Evolutionary conservation across 2,113 vertebrate species (phyloP).

Genomic region (Piprites chloris): DNA sequence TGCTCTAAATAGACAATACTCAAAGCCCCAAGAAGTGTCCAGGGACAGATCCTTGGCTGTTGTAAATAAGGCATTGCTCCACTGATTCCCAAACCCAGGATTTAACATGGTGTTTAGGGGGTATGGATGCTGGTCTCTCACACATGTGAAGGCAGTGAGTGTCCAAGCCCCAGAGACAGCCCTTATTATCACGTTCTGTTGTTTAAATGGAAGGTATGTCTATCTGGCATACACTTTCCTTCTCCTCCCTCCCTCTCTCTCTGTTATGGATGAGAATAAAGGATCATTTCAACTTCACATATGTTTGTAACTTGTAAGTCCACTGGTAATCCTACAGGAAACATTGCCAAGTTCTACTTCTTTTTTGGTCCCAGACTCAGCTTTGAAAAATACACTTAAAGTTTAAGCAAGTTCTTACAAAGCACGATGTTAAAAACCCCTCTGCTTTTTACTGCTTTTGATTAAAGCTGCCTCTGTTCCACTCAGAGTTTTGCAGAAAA

Average conservation of each 20-base stretch:
- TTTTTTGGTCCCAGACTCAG: slow-evolving; percentile 28
- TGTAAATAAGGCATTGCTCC: slow-evolving; percentile 57
- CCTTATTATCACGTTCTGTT: slow-evolving; percentile 19
- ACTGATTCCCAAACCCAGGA: slow-evolving; percentile 32
- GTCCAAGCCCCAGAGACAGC: slow-evolving; percentile 16
- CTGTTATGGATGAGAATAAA: slow-evolving; percentile 40
- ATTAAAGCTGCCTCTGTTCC: slow-evolving; percentile 21
- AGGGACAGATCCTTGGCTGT: slow-evolving; percentile 58
- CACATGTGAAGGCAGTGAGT: background rate
- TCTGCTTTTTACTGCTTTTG: slow-evolving; percentile 9
- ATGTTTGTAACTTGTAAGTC: slow-evolving; percentile 59
- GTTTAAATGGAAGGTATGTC: slow-evolving; percentile 46
- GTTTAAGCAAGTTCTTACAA: slow-evolving; percentile 22
- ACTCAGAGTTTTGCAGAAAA: background rate
- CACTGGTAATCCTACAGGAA: slow-evolving; percentile 52
- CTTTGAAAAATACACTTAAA: slow-evolving; percentile 29
- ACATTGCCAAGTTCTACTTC: slow-evolving; percentile 52
- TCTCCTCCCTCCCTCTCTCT: background rate
- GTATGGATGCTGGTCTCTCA: slow-evolving; percentile 52
- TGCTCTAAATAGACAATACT: slow-evolving; percentile 65
- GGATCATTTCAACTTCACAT: slow-evolving; percentile 28
- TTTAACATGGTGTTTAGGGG: slow-evolving; percentile 43
- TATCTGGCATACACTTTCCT: slow-evolving; percentile 29
- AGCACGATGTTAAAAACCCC: background rate
- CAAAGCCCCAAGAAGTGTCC: slow-evolving; percentile 13